Evolutionary conservation across 2,113 vertebrate genomes (phyloP).

Genomic region (Chloroceryle aenea): DNA sequence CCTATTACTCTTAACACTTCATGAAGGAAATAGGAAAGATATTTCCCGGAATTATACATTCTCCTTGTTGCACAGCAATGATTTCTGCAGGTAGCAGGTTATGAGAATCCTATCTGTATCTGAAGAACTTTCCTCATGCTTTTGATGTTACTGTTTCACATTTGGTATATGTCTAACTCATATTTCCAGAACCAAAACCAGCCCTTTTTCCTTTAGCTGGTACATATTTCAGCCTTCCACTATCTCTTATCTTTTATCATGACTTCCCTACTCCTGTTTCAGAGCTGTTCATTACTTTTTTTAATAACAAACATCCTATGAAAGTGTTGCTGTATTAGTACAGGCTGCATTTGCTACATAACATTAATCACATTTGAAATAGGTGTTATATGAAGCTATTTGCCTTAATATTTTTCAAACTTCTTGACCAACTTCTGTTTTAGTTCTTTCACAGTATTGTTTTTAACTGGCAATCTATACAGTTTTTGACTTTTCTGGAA

Average conservation of each 20-base stretch:
- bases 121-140: background rate
- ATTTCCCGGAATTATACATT: background rate
- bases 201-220: background rate
- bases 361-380: background rate
- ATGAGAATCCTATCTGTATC: background rate
- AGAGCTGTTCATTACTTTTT: background rate
- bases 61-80: background rate
- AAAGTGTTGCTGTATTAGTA: background rate
- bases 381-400: background rate
- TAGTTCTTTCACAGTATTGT: background rate
- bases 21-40: background rate
- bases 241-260: background rate
- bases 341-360: background rate
- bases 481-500: background rate
- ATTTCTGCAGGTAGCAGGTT: background rate
- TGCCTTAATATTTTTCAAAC: background rate
- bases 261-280: background rate
- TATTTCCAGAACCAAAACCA: background rate
- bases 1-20: background rate
- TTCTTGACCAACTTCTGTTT: background rate
- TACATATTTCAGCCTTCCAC: background rate
- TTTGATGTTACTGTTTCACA: background rate
- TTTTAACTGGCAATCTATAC: background rate
- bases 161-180: background rate
- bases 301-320: background rate